Evolutionary conservation across 2,113 vertebrate species (phyloP), one percentile per base, ranked within the genome.

Genomic region (Paramormyrops kingsleyae): DNA sequence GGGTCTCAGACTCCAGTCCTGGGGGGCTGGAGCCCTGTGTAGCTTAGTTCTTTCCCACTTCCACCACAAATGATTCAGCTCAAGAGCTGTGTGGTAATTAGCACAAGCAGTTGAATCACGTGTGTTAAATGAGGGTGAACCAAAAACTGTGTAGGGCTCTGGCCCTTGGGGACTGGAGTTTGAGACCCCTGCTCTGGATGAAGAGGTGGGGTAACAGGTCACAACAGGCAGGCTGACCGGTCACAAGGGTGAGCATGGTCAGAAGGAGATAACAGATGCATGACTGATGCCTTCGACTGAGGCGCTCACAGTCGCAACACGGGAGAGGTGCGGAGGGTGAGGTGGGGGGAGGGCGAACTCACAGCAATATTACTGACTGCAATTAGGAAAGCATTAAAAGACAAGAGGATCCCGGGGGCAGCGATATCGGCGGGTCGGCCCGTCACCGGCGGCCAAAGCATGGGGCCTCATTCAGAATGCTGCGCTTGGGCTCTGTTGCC

Each of bases 211-310:
- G 8, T 9, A 12, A 50, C 5, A 15, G 24, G 47, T 83, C 24
- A 42, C 27, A 59, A 89, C 21, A 17, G 6, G 50, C 3, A 44
- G 46, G 44, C 27, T 21, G 70, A 13, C 24, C 42, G 52, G 70
- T 89, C 21, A 27, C 9, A 17, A 35, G 6, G 31, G 47, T 39
- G 27, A 44, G 47, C 31, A 42, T 0, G 19, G 49, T 21, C 19
- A 39, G 31, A 39, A 52, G 49, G n/a, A 56, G 49, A n/a, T 83
- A 35, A 89, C 88, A 56, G 31, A 42, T 2, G 47, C 52, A 89
- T 74, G 88, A 89, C 17, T 8, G 13, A 90, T 88, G 86, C 46
- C 6, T 35, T 83, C 49, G 74, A 86, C 87, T 47, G 83, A 27
- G 50, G 88, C 7, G 47, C 19, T 13, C 88, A 44, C 62, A 31